A percentile compares a stretch with the other conserved stretches of the same genome.
Evolutionary conservation across 2,888 invertebrate genomes (phyloP).

Genomic region (Chloromyia formosa): DNA sequence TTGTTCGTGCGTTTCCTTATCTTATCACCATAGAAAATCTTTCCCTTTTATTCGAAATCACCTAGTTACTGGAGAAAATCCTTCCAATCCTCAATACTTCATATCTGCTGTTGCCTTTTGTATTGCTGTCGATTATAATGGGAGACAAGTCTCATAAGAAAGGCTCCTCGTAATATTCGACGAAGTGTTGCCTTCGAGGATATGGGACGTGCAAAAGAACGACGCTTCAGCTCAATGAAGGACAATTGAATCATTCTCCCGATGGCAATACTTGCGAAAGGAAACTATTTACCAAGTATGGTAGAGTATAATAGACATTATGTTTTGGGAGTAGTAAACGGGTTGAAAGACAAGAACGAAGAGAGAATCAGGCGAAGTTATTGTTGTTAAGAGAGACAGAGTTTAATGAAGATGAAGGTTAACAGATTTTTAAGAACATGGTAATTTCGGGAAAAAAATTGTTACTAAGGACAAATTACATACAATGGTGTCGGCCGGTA

Average conservation of each 20-base stretch:
- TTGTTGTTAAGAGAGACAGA: too few relatives aligned
- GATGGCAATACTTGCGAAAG: conserved; percentile 1
- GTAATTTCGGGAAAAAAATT: too few relatives aligned
- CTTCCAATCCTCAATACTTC: not conserved
- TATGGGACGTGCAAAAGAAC: not conserved
- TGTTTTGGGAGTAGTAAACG: too few relatives aligned
- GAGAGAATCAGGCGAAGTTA: too few relatives aligned
- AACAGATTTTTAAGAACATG: too few relatives aligned
- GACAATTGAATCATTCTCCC: conserved; percentile 14
- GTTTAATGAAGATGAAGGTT: too few relatives aligned
- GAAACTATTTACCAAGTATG: conserved; percentile 8
- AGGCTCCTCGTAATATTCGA: not conserved
- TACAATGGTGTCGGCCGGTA: too few relatives aligned
- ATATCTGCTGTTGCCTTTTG: not conserved
- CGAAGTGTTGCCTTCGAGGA: not conserved
- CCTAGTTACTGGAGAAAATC: not conserved
- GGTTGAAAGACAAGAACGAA: too few relatives aligned
- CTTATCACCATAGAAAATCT: not conserved
- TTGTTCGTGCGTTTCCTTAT: conserved; percentile 8
- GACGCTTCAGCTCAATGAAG: not conserved
- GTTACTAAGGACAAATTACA: too few relatives aligned
- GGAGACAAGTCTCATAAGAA: not conserved
- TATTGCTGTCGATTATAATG: conserved; percentile 3
- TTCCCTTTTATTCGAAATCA: not conserved
- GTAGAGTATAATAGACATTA: too few relatives aligned